Evolutionary conservation across 2,888 invertebrate genomes (phyloP).

Genomic region (Drosophila koepferae): DNA sequence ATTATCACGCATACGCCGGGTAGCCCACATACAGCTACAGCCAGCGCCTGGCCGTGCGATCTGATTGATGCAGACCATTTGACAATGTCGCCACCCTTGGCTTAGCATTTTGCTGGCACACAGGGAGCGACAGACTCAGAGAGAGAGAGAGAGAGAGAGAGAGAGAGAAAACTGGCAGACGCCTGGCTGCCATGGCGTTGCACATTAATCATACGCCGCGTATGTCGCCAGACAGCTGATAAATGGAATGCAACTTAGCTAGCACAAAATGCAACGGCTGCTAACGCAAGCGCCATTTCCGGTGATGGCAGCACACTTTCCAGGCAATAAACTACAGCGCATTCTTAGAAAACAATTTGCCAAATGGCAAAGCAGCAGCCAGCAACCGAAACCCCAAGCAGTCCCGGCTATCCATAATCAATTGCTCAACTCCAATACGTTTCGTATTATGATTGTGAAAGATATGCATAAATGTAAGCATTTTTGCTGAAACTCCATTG

Average conservation of each 20-base stretch:
- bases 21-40: slow-evolving; percentile 11
- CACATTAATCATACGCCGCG: slow-evolving; percentile 69
- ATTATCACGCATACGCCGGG: slow-evolving; percentile 63
- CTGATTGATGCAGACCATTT: slow-evolving; percentile 55
- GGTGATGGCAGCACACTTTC: slow-evolving; percentile 31
- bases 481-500: neutral
- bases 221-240: slow-evolving; percentile 63
- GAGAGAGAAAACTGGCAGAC: slow-evolving; percentile 17
- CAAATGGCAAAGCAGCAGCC: slow-evolving; percentile 29
- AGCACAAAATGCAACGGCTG: slow-evolving; percentile 24
- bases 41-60: slow-evolving; percentile 9
- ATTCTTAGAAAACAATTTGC: slow-evolving; percentile 61
- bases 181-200: slow-evolving; percentile 13
- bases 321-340: slow-evolving; percentile 37
- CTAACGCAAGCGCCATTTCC: slow-evolving; percentile 21
- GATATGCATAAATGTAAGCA: neutral
- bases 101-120: slow-evolving; percentile 5
- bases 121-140: neutral
- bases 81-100: slow-evolving; percentile 40
- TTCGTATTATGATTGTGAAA: neutral
- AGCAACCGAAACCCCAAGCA: neutral
- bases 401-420: neutral
- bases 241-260: slow-evolving; percentile 57
- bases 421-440: neutral
- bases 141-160: neutral